Evolutionary conservation across 2,113 vertebrate species (phyloP), one percentile per base, ranked within the genome.

Genomic region (Rhinichthys klamathensis): DNA sequence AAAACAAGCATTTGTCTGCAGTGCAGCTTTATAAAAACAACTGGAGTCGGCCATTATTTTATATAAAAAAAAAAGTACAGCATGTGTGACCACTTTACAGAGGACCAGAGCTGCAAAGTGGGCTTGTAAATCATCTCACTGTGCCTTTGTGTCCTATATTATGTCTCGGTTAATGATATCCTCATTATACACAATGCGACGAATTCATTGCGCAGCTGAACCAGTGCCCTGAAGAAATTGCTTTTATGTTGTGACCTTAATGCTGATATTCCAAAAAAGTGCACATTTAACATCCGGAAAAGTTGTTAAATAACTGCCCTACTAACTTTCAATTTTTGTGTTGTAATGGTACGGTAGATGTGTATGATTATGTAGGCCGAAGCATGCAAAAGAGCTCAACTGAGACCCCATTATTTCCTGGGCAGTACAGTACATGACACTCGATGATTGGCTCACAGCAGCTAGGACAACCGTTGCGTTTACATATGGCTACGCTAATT

Each of bases 101-200:
- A 65, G 38, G 12, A 46, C 15, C 78, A 44, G 38, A 76, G 74
- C 46, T 65, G 79, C 61, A 69, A 69, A 81, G 12, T 69, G 80
- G 80, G 61, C 80, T 69, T 69, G 61, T 69, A 81, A 81, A 81
- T 81, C 63, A 81, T 69, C 18, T 69, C 61, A 21, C 44, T 35
- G 41, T 69, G 80, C 61, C 79, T 67, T 27, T 13, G 80, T 81
- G 80, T 81, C 61, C 80, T 81, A 81, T 61, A 81, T 81, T 67
- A 51, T 81, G 30, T 81, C 41, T 81, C 61, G 27, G 61, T 49
- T 81, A 69, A 81, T 27, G 46, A 49, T 81, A 69, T 65, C 60
- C 80, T 81, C 61, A 69, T 69, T 51, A 81, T 69, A 51, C 80
- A 81, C 25, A 51, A 81, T 35, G 60, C n/a, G 80, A 69, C 61